Conservation (phyloP, 2,797 vertebrate genomes). For the Gymnoscopelus microlampas region DNA sequence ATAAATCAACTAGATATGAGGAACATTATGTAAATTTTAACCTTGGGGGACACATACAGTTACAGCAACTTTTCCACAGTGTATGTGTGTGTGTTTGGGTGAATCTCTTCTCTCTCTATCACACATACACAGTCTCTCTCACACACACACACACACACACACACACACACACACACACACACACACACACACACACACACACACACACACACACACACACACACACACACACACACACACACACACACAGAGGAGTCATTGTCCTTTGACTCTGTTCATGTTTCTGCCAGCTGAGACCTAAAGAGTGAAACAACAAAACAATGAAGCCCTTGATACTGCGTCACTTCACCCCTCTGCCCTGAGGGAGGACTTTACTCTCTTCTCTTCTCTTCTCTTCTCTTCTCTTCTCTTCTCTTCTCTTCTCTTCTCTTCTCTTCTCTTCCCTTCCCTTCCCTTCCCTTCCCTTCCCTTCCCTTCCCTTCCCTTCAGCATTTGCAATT, state of each 20-base stretch:
- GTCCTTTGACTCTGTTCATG: slow-evolving; percentile 11
- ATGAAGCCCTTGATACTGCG: neutral
- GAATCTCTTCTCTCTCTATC: too few relatives aligned
- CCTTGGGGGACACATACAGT: slow-evolving; percentile 60
- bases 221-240: neutral
- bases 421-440: slow-evolving; percentile 8
- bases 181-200: slow-evolving; percentile 8
- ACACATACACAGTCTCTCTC: neutral
- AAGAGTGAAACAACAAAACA: slow-evolving; percentile 46
- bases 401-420: neutral
- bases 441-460: neutral
- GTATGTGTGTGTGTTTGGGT: slow-evolving; percentile 3
- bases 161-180: slow-evolving; percentile 4
- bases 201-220: slow-evolving; percentile 2
- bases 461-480: neutral
- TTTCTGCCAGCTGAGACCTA: slow-evolving; percentile 62
- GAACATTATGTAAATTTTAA: slow-evolving; percentile 71
- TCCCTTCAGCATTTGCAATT: neutral
- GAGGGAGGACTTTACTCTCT: neutral
- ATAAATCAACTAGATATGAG: slow-evolving; percentile 70
- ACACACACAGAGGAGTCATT: slow-evolving; percentile 11
- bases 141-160: slow-evolving; percentile 1
- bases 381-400: slow-evolving; percentile 9
- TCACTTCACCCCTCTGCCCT: neutral
- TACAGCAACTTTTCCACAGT: slow-evolving; percentile 25